A percentile compares a stretch with the other conserved stretches of the same genome.
phyloP scores from a whole-genome alignment of 2,888 invertebrate genomes.

The Macrosoma leucophasiata region DNA sequence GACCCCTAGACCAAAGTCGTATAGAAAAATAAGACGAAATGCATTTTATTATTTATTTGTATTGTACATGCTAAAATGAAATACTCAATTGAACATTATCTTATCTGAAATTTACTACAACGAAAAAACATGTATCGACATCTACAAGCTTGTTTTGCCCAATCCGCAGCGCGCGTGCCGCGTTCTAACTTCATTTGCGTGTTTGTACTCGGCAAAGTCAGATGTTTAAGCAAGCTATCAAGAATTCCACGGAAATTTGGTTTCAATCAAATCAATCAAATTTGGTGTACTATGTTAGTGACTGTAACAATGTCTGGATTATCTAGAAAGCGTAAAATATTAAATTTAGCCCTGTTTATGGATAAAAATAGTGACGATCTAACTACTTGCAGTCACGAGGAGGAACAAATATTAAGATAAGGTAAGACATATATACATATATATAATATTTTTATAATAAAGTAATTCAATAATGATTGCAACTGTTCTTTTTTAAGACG shows the following conservation, averaged over 20 bases:
- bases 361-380: neutral
- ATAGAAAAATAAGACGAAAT: too few species aligned
- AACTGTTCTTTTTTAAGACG: neutral
- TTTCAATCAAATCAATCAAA: neutral
- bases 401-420: neutral
- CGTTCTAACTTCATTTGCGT: neutral
- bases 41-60: too few species aligned
- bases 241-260: neutral
- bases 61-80: too few species aligned
- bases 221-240: neutral
- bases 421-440: too few species aligned
- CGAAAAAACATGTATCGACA: neutral
- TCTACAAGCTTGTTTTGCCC: conserved; percentile 1
- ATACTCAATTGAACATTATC: conserved; percentile 1
- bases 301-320: conserved; percentile 1
- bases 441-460: neutral
- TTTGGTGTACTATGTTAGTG: neutral
- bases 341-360: neutral
- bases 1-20: too few species aligned
- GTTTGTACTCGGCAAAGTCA: neutral
- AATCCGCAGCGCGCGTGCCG: neutral
- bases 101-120: neutral
- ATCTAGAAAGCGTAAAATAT: neutral
- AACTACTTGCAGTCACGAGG: neutral
- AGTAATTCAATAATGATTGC: neutral